Base-by-base conservation (phyloP, 2,888 invertebrate species). In the Acanthococcus lagerstroemiae region DNA sequence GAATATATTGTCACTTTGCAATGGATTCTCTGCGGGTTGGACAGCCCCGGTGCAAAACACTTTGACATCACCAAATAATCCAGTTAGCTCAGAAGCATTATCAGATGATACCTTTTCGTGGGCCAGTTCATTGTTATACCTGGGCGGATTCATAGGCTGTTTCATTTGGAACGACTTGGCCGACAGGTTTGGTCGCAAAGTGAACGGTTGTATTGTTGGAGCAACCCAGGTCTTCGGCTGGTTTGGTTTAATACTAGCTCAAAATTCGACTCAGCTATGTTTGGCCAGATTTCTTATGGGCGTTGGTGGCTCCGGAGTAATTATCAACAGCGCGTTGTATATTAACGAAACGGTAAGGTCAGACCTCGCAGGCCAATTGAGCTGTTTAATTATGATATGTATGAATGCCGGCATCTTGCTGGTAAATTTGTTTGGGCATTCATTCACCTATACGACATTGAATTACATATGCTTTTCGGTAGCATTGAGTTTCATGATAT, bases 321-420 rank as follows among this genome's bases (percentile, higher is more conserved):
- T 84, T 4, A 79, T 82, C 7, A 77, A 82, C 37, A 78, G 79
- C 0, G 84, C 86, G 0, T 78, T 84, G n/a, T 83, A 80, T 72
- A 79, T 82, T 24, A 80, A 82, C 0, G 88, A 88, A 74, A 80
- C 84, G 0, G 79, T 84, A 0, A 82, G 84, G 26, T 77, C 78
- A 70, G 22, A 63, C 19, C 69, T 71, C 27, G 74, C 84, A 69
- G 84, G 84, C 0, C 73, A 79, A 4, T 73, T 84, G 4, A 83
- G 84, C 0, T 79, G 82, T 1, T 76, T 82, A 71, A 80, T 83
- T 67, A 80, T 82, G 68, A 73, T 82, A 22, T 74, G 75, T 57
- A 74, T 81, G 44, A 82, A 82, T 1, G 72, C 76, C 0, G 82
- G 82, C 1, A 80, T 80, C 54, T 72, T 82, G 1, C 77, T 80